phyloP scores from a whole-genome alignment of 1,140 invertebrate genomes.

The Ceratina japonica region DNA sequence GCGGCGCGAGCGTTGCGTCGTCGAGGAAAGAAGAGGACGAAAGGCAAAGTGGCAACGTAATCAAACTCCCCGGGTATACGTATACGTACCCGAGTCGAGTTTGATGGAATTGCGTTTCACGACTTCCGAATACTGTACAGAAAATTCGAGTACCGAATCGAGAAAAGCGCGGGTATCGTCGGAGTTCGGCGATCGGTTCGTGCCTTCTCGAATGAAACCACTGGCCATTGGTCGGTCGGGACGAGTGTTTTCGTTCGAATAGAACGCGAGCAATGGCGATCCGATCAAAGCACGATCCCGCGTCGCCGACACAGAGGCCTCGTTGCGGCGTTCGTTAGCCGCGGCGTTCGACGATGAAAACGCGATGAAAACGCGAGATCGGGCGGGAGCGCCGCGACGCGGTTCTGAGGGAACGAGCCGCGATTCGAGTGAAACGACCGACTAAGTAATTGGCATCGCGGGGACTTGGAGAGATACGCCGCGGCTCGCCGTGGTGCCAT shows the following conservation, averaged over 20 bases:
- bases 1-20: background rate
- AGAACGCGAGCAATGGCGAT: too few species aligned
- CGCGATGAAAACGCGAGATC: background rate
- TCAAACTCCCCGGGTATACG: too few species aligned
- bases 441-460: constrained; percentile 54
- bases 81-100: too few species aligned
- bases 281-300: too few species aligned
- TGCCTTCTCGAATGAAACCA: too few species aligned
- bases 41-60: background rate
- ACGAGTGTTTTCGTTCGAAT: too few species aligned
- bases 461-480: constrained; percentile 35
- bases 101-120: too few species aligned
- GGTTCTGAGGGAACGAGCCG: background rate
- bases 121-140: too few species aligned
- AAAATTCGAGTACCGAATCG: too few species aligned
- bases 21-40: background rate
- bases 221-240: too few species aligned
- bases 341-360: constrained; percentile 4
- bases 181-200: too few species aligned
- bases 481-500: constrained; percentile 30
- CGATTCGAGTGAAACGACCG: constrained; percentile 34
- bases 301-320: background rate
- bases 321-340: constrained; percentile 35
- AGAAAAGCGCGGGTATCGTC: too few species aligned
- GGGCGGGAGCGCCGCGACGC: background rate